Evolutionary conservation across 2,888 invertebrate genomes (phyloP).

Genomic region (Platerodrilus igneus): DNA sequence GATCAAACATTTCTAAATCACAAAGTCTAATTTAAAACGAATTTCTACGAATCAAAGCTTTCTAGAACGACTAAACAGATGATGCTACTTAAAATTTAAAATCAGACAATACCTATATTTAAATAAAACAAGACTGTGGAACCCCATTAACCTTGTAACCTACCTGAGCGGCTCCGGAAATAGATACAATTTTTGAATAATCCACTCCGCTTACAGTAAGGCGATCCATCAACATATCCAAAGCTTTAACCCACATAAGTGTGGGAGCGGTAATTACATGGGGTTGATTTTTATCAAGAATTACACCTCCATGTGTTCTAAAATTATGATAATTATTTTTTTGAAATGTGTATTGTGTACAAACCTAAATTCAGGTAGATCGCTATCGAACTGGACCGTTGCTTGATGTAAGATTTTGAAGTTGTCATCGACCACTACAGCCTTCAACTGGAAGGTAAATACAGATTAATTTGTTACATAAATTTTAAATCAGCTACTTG

Average conservation of each 20-base stretch:
- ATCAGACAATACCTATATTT: too few relatives aligned
- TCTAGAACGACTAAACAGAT: too few relatives aligned
- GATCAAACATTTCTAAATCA: too few relatives aligned
- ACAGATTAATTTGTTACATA: too few relatives aligned
- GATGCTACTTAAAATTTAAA: too few relatives aligned
- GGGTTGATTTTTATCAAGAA: constrained; percentile 50
- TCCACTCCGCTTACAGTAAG: constrained; percentile 77
- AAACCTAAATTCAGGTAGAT: constrained; percentile 89
- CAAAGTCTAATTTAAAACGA: too few relatives aligned
- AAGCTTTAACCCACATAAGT: constrained; percentile 91
- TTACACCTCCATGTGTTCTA: constrained; percentile 61
- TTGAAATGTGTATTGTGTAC: constrained; percentile 5
- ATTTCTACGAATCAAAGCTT: too few relatives aligned
- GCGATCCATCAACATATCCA: constrained; percentile 85
- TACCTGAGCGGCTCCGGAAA: constrained; percentile 92
- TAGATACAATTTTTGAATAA: constrained; percentile 73
- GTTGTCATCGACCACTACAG: constrained; percentile 71
- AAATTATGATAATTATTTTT: constrained; percentile 12
- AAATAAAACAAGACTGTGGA: too few relatives aligned
- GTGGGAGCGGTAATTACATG: constrained; percentile 73
- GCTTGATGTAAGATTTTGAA: constrained; percentile 72
- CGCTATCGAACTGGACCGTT: constrained; percentile 84
- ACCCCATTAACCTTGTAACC: constrained; percentile 16
- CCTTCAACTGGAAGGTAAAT: constrained; percentile 87
- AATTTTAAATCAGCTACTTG: too few relatives aligned